Evolutionary conservation across 1,140 invertebrate species (phyloP).

Genomic region (Hesperophylax magnus): DNA sequence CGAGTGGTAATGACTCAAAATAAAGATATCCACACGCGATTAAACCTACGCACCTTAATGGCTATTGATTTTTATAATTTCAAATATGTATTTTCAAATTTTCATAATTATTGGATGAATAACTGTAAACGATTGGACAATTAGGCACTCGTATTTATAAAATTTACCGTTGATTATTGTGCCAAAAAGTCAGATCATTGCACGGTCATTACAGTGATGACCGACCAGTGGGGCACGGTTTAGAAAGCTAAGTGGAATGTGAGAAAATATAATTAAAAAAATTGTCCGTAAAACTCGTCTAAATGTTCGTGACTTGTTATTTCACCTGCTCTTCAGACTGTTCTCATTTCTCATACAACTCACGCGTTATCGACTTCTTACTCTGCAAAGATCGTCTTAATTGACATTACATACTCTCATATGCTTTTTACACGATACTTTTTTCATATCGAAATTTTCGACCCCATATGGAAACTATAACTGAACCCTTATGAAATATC

Average conservation of each 20-base stretch:
- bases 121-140: background rate
- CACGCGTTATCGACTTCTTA: too few species aligned
- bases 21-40: too few species aligned
- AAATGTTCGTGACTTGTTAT: slow-evolving; percentile 1
- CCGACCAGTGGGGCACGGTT: background rate
- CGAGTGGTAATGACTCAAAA: too few species aligned
- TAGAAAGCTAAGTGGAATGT: slow-evolving; percentile 14
- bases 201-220: background rate
- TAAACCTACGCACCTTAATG: too few species aligned
- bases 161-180: slow-evolving; percentile 3
- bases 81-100: background rate
- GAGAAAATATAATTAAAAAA: background rate
- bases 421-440: too few species aligned
- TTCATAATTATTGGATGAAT: background rate
- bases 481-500: too few species aligned
- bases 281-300: background rate
- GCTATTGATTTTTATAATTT: too few species aligned
- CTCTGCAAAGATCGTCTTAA: too few species aligned
- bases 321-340: slow-evolving; percentile 6
- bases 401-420: too few species aligned
- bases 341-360: background rate
- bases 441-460: too few species aligned
- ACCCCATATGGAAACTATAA: too few species aligned
- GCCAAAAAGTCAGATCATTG: slow-evolving; percentile 4
- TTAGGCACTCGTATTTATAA: background rate